Base-by-base conservation (phyloP, 2,113 vertebrate genomes). In the Athene cunicularia region DNA sequence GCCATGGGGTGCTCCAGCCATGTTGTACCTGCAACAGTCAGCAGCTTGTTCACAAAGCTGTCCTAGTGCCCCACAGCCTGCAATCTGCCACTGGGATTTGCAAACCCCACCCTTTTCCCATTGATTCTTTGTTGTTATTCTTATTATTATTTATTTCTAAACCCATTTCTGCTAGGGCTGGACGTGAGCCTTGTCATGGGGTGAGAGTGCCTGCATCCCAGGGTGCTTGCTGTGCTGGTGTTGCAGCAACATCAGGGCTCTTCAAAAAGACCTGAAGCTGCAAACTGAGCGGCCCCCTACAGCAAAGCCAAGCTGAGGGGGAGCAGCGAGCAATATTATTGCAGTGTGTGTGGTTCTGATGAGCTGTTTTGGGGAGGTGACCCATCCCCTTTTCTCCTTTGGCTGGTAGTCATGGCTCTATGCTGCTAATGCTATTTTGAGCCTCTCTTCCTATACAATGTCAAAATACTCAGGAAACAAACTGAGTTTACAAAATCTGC, bases 221-320 rank as follows among this genome's bases (percentile, higher is more conserved):
- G n/a, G 18, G 63, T 47, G 66, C 33, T 23, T 14, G 9, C 47
- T 2, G 39, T 2, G 15, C 39, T 2, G 8, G n/a, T 13, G 41
- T 10, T 30, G n/a, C 2, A 1, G 47, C 9, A 10, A 14, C 3
- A 23, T 13, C 5, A 5, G n/a, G 67, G n/a, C 35, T 56, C n/a
- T 50, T 64, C 50, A 35, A 11, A 64, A 56, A 64, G n/a, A 56
- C 50, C 58, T 35, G 30, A 41, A 72, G 39, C 56, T n/a, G 49
- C 49, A 13, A 47, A 30, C 12, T 1, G 5, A 56, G 41, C 20
- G n/a, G 50, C 47, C 1, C 2, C 33, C 33, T 33, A 64, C 1
- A 0, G 56, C 66, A 43, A 30, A 81, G 77, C 32, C 1, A 4
- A 66, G 59, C 52, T 4, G 10, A 67, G 43, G 20, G 17, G 6